Percentiles rank a stretch among this genome's conserved stretches.
Conservation (phyloP, 2,888 invertebrate species). For the Cinara cedri region DNA sequence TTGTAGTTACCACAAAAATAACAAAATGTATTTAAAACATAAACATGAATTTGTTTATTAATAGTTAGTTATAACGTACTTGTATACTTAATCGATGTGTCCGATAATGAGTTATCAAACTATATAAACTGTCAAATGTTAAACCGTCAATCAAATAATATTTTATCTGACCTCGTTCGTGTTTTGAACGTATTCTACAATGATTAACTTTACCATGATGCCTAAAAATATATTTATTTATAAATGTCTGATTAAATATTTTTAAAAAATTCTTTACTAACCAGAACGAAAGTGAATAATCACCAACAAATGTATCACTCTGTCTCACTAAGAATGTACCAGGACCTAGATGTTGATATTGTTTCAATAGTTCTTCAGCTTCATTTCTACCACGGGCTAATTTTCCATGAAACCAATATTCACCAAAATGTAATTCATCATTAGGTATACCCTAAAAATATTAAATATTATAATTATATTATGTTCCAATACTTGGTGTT, state of each 20-base stretch:
- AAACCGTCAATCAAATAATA: constrained; percentile 88
- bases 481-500: too few species aligned
- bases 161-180: constrained; percentile 85
- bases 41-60: not conserved
- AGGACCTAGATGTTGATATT: constrained; percentile 83
- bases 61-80: constrained; percentile 63
- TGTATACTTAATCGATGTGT: constrained; percentile 84
- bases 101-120: constrained; percentile 87
- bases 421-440: constrained; percentile 88
- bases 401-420: constrained; percentile 93
- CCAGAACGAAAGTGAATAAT: constrained; percentile 95
- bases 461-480: not conserved
- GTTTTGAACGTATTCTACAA: constrained; percentile 87
- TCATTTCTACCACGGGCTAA: constrained; percentile 80
- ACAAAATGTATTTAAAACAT: not conserved
- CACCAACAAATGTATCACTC: constrained; percentile 94
- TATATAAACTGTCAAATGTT: constrained; percentile 90
- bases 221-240: constrained; percentile 62
- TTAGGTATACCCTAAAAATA: constrained; percentile 70
- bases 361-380: constrained; percentile 70
- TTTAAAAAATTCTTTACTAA: constrained; percentile 61
- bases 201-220: constrained; percentile 87
- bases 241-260: constrained; percentile 26
- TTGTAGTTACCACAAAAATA: not conserved
- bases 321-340: constrained; percentile 92